Percentiles rank a stretch among this genome's conserved stretches.
These are phyloP conservation scores for Tor tambroides DNA, from an alignment of 2,113 vertebrate species.

Conservation along the genomic window DNA sequence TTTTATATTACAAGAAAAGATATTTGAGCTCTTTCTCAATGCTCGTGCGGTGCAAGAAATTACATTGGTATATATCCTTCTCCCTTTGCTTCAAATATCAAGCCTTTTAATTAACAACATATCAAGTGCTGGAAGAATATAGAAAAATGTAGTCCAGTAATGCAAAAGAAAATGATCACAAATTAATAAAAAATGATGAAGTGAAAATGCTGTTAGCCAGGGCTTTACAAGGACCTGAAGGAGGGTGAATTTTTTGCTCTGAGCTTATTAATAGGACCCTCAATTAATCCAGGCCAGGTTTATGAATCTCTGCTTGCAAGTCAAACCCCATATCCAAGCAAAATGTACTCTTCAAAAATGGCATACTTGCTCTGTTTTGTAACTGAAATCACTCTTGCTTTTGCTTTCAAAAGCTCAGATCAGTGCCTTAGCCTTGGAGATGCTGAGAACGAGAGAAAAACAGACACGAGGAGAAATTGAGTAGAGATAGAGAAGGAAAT, in stretches of 20 bases:
- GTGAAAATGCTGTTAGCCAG: slow-evolving; percentile 36
- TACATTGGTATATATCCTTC: neutral
- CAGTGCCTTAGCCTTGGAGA: neutral
- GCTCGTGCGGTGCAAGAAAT: neutral
- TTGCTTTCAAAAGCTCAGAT: neutral
- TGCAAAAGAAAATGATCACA: slow-evolving; percentile 24
- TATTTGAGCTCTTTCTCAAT: slow-evolving; percentile 2
- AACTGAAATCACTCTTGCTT: neutral
- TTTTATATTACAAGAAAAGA: neutral
- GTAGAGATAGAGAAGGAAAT: slow-evolving; percentile 1
- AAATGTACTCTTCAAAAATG: neutral
- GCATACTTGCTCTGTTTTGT: neutral
- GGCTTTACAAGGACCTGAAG: neutral
- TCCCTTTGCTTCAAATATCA: neutral
- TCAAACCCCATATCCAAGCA: neutral
- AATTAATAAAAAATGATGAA: slow-evolving; percentile 44
- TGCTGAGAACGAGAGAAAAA: slow-evolving; percentile 1
- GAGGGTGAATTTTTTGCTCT: neutral
- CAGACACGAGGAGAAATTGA: neutral
- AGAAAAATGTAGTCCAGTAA: neutral
- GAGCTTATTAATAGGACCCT: slow-evolving; percentile 26
- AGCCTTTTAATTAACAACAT: slow-evolving; percentile 22
- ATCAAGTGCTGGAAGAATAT: neutral
- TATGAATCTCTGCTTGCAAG: neutral
- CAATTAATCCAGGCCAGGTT: slow-evolving; percentile 33